Evolutionary conservation across 2,797 vertebrate genomes (phyloP), one percentile per base, ranked within the genome.

Genomic region (Hippopotamyrus pictus): DNA sequence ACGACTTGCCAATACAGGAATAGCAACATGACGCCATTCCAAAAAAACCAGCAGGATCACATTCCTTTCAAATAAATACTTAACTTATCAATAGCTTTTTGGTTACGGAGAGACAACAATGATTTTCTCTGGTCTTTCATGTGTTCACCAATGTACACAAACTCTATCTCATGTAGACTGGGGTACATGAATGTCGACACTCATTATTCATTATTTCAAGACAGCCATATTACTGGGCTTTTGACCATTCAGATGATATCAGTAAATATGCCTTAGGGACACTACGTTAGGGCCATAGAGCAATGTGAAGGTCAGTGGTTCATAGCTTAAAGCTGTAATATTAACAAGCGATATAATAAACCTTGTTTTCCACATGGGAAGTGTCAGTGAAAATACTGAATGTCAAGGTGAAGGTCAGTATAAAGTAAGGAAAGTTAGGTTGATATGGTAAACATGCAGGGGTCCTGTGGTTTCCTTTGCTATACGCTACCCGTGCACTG

Each of bases 1-100:
- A 87, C 89, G 90, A 91, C 76, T 62, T 84, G 88, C 54, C 48
- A 88, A 54, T 87, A 84, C 83, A 44, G 91, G 87, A 89, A 46
- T 83, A 92, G 90, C 90, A 89, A 88, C 91, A 90, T 88, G 59
- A 85, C 82, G 90, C 83, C 91, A 91, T 92, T 90, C 76, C 89
- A 92, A 88, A 92, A 88, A 87, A 90, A 48, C 88, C 86, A 91
- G 37, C 3, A 88, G 89, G 41, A 87, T 76, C 62, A 88, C 88
- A 90, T 88, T 91, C 90, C 90, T 91, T 84, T 87, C 90, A 79
- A 91, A 88, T 84, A 86, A 92, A 92, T 11, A 88, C 92, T 88
- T 91, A 88, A 92, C 82, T 91, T 90, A 90, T 93, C 91, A 91
- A 89, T 88, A 86, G 91, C 65, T 8, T 90, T 65, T 86, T 87